A percentile compares a stretch with the other conserved stretches of the same genome.
Evolutionary conservation across 1,140 invertebrate genomes (phyloP).

Genomic region (Protaetia brevitarsis): DNA sequence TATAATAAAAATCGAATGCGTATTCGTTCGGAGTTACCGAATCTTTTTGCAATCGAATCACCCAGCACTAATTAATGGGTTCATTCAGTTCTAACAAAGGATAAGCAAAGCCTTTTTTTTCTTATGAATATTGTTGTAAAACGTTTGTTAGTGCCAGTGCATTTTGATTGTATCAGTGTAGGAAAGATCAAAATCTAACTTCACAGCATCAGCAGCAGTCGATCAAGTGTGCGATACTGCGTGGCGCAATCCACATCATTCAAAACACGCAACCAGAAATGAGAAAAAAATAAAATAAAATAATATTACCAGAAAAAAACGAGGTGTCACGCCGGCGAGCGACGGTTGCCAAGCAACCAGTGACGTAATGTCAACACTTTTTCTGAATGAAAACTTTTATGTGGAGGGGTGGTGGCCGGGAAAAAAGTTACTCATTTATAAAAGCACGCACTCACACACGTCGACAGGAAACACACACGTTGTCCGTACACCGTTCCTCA

Average conservation of each 20-base stretch:
- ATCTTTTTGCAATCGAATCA: no score
- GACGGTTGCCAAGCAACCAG: slow-evolving; percentile 56
- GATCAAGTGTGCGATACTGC: not conserved
- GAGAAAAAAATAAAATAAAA: not conserved
- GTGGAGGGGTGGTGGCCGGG: slow-evolving; percentile 32
- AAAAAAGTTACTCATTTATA: slow-evolving; percentile 30
- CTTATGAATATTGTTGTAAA: no score
- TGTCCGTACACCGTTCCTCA: not conserved
- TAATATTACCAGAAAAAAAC: slow-evolving; percentile 17
- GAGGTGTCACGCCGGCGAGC: slow-evolving; percentile 26
- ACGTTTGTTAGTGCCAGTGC: no score
- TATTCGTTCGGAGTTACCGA: no score
- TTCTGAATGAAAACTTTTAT: slow-evolving; percentile 61
- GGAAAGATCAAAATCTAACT: not conserved
- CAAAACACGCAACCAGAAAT: not conserved
- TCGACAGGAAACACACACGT: not conserved
- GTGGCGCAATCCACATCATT: not conserved
- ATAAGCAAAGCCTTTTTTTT: no score
- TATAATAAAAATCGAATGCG: no score
- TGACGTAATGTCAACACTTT: slow-evolving; percentile 60
- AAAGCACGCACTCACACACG: slow-evolving; percentile 11
- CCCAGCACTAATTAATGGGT: no score
- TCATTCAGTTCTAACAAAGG: no score
- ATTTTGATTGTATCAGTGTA: not conserved
- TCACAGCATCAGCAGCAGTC: not conserved